Evolutionary conservation across 2,797 vertebrate genomes (phyloP).

Genomic region (Euphonia xanthogaster): DNA sequence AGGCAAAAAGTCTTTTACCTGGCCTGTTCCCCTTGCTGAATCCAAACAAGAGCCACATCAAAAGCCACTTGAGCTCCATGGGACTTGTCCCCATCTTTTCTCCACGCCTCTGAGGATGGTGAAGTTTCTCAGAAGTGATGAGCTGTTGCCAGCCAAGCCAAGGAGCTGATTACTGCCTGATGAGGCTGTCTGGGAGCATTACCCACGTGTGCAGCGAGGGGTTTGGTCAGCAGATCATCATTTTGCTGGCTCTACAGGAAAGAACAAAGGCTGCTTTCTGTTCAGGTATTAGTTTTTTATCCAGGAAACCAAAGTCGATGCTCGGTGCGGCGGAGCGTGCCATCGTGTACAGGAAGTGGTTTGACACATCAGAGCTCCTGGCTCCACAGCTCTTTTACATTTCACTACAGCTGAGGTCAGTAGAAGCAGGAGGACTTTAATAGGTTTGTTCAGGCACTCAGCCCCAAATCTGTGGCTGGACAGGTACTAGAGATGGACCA

Average conservation of each 20-base stretch:
- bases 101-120: neutral
- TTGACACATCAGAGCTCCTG: slow-evolving; percentile 44
- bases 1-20: slow-evolving; percentile 47
- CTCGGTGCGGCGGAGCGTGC: neutral
- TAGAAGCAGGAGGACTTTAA: neutral
- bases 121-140: neutral
- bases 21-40: neutral
- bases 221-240: neutral
- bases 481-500: neutral
- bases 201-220: neutral
- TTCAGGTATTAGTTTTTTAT: slow-evolving; percentile 34
- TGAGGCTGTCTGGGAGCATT: neutral
- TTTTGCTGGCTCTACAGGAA: neutral
- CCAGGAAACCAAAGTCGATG: slow-evolving; percentile 40
- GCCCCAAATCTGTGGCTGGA: neutral
- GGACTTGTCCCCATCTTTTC: slow-evolving; percentile 14
- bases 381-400: neutral
- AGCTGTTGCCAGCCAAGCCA: neutral
- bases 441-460: fast-evolving
- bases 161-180: neutral
- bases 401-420: neutral
- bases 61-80: slow-evolving; percentile 42
- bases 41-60: slow-evolving; percentile 60
- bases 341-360: slow-evolving; percentile 36
- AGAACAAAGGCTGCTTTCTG: neutral